Evolutionary conservation across 2,888 invertebrate genomes (phyloP).

Genomic region (Sphaeridia pumilis): DNA sequence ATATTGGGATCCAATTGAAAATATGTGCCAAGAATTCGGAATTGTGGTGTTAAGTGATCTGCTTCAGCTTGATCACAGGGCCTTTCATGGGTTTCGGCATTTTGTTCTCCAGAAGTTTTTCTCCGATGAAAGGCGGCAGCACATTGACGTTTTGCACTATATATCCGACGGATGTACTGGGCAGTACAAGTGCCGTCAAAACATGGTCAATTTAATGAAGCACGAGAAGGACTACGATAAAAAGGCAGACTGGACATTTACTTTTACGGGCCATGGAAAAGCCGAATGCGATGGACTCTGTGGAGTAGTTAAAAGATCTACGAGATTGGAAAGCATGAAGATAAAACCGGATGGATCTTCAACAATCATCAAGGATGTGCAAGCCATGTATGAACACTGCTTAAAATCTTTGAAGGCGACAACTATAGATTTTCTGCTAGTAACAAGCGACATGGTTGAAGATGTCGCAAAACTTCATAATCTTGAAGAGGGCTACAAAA

Average conservation of each 20-base stretch:
- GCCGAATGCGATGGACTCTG: not conserved
- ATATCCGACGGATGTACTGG: not conserved
- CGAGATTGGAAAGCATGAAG: not conserved
- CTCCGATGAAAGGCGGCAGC: not conserved
- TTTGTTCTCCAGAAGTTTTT: too few species aligned
- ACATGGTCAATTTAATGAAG: conserved; percentile 1
- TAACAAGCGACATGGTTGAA: too few species aligned
- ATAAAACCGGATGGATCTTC: too few species aligned
- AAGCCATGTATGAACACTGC: too few species aligned
- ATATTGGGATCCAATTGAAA: not conserved
- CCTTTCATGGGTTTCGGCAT: conserved; percentile 3
- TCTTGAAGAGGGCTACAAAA: too few species aligned
- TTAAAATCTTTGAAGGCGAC: too few species aligned
- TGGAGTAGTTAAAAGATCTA: not conserved
- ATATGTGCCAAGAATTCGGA: not conserved
- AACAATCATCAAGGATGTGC: too few species aligned
- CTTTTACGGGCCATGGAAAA: conserved; percentile 10
- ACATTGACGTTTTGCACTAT: too few species aligned
- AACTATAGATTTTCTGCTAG: too few species aligned
- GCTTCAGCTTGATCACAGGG: not conserved
- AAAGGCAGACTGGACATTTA: conserved; percentile 1
- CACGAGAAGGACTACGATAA: not conserved
- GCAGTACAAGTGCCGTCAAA: conserved; percentile 10
- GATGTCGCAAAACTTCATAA: too few species aligned
- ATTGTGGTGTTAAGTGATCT: conserved; percentile 3